Evolutionary conservation across 2,888 invertebrate species (phyloP), one percentile per base, ranked within the genome.

Genomic region (Gari tellinella): DNA sequence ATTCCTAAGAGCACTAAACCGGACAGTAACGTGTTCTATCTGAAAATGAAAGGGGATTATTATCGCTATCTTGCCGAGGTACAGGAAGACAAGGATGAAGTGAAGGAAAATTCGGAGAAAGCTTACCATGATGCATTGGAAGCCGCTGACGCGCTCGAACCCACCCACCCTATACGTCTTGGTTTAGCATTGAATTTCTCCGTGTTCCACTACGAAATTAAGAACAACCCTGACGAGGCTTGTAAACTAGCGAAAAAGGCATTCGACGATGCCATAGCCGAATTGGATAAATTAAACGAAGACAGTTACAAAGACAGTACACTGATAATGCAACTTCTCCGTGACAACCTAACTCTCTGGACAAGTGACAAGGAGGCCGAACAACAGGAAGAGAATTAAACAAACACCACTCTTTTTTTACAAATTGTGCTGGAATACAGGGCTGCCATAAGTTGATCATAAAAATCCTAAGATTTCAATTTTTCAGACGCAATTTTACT

Each of bases 31-130:
- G 99, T 99, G 93, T 99, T 99, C 94, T 99, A 99, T 95, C 95
- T 99, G 93, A 99, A 99, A 96, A 99, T 99, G 99, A 99, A 99
- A 94, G 99, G 99, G 92, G 99, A 99, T 94, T 99, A 99, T 95
- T 99, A 97, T 95, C 97, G 99, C 95, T 99, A 99, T 95, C 95
- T 99, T 92, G 99, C 99, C 93, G 99, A 99, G 95, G 99, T 99
- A 92, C 56, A 5, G 8, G 98, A 98, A 93, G 97, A 96, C 93
- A 96, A 97, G 94, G 97, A 96, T 0, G 43, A 41, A 19, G 61
- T 68, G 17, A 38, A 46, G 21, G 26, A 56, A 2, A 56, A 51
- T 2, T 60, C 64, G 1, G 97, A 97, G 94, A 97, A 98, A 92
- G 97, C 99, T 91, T 99, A 99, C 95, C 97, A 97, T 94, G 97